Conservation (phyloP, 2,113 vertebrate genomes). For the Anolis carolinensis region DNA sequence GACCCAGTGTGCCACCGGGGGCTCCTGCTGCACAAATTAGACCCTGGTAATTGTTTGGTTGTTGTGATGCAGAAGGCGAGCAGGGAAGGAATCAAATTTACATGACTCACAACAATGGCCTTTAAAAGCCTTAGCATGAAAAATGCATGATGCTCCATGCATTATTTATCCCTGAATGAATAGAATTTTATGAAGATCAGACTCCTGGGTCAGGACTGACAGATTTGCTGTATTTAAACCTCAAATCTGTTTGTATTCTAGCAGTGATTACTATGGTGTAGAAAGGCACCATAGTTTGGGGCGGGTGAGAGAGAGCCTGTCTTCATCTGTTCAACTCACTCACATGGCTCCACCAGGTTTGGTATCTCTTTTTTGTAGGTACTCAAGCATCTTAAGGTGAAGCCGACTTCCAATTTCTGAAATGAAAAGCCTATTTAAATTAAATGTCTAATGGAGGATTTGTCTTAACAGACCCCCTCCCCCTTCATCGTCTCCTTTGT, state of each 20-base stretch:
- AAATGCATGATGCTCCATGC: conserved; percentile 69
- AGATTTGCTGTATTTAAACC: conserved; percentile 58
- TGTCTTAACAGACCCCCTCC: not conserved
- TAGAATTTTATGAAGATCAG: conserved; percentile 61
- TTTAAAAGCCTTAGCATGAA: conserved; percentile 69
- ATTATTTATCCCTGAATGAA: conserved; percentile 70
- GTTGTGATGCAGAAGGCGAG: conserved; percentile 33
- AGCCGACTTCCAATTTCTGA: conserved; percentile 17
- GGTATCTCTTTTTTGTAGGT: conserved; percentile 30
- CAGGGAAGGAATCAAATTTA: conserved; percentile 48
- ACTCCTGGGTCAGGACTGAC: conserved; percentile 53
- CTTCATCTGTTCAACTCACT: fast-evolving
- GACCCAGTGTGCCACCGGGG: too few species aligned
- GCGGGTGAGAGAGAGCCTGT: not conserved
- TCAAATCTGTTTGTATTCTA: conserved; percentile 30
- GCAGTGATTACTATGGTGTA: not conserved
- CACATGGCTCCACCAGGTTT: fast-evolving
- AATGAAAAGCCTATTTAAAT: conserved; percentile 38
- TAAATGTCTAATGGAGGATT: conserved; percentile 32
- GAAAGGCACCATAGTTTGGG: not conserved
- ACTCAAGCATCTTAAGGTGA: not conserved
- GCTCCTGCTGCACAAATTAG: too few species aligned
- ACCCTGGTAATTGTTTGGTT: conserved; percentile 62
- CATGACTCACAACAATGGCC: conserved; percentile 71
- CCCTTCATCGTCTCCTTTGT: conserved; percentile 21